These are phyloP conservation scores for Acipenser transmontanus DNA, from an alignment of 2,797 vertebrate genomes.

Conservation along the genomic window DNA sequence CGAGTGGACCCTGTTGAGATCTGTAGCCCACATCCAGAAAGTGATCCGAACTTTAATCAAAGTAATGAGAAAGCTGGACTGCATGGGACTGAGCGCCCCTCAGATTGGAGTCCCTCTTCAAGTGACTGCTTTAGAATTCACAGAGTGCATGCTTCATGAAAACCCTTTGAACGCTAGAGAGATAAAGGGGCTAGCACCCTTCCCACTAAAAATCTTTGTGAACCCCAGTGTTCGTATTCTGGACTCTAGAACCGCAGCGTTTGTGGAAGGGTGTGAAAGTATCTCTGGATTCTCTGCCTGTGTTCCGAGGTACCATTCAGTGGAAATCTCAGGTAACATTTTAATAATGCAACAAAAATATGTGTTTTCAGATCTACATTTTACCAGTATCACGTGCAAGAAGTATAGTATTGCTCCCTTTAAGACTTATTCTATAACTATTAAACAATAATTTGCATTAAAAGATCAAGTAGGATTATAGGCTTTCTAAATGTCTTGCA, in stretches of 20 bases:
- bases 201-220: slow-evolving; percentile 73
- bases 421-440: too few species aligned
- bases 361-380: too few species aligned
- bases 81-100: slow-evolving; percentile 80
- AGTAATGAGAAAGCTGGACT: slow-evolving; percentile 64
- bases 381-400: too few species aligned
- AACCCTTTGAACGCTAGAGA: slow-evolving; percentile 37
- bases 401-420: too few species aligned
- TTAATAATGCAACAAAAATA: too few species aligned
- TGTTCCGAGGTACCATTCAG: slow-evolving; percentile 73
- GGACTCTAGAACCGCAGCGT: slow-evolving; percentile 50
- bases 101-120: slow-evolving; percentile 80
- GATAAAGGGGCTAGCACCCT: slow-evolving; percentile 51
- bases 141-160: slow-evolving; percentile 46
- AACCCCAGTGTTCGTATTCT: slow-evolving; percentile 76
- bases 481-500: too few species aligned
- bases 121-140: slow-evolving; percentile 72
- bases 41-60: slow-evolving; percentile 63
- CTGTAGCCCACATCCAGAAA: slow-evolving; percentile 55
- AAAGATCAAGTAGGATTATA: too few species aligned
- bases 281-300: slow-evolving; percentile 75
- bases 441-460: too few species aligned
- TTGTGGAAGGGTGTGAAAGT: slow-evolving; percentile 82
- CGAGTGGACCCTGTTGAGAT: slow-evolving; percentile 53
- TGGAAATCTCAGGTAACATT: slow-evolving; percentile 73